Evolutionary conservation across 2,797 vertebrate genomes (phyloP).

Genomic region (Pantherophis vulpinus): DNA sequence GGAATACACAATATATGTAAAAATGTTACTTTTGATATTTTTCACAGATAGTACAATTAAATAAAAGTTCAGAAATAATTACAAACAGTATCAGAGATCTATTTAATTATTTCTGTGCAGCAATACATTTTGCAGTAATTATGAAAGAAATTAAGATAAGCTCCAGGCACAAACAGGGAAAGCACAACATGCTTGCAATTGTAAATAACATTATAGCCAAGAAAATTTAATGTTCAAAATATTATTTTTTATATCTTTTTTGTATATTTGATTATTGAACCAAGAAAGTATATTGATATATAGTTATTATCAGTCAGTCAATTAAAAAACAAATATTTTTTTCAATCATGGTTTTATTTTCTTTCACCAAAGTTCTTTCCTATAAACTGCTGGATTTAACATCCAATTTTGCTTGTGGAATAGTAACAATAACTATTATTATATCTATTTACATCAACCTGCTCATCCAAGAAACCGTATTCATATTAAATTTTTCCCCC

Average conservation of each 20-base stretch:
- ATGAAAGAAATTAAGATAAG: slow-evolving; percentile 65
- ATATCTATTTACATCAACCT: background rate
- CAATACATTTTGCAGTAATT: slow-evolving; percentile 62
- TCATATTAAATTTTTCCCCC: slow-evolving; percentile 33
- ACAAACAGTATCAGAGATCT: slow-evolving; percentile 56
- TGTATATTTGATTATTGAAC: background rate
- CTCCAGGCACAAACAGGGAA: slow-evolving; percentile 47
- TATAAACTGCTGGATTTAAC: background rate
- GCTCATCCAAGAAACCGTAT: background rate
- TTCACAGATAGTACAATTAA: background rate
- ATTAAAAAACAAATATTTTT: background rate
- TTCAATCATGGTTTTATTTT: slow-evolving; percentile 14
- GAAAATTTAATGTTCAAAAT: background rate
- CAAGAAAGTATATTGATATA: slow-evolving; percentile 14
- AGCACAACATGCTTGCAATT: slow-evolving; percentile 32
- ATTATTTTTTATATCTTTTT: background rate
- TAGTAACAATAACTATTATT: background rate
- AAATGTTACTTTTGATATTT: background rate
- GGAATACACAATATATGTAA: background rate
- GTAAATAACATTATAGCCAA: slow-evolving; percentile 24
- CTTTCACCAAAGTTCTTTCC: background rate
- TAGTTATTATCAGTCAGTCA: background rate
- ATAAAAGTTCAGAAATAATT: slow-evolving; percentile 43
- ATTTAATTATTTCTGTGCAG: slow-evolving; percentile 63
- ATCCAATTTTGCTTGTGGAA: background rate